Evolutionary conservation across 2,888 invertebrate species (phyloP), one percentile per base, ranked within the genome.

Genomic region (Hyposoter didymator): DNA sequence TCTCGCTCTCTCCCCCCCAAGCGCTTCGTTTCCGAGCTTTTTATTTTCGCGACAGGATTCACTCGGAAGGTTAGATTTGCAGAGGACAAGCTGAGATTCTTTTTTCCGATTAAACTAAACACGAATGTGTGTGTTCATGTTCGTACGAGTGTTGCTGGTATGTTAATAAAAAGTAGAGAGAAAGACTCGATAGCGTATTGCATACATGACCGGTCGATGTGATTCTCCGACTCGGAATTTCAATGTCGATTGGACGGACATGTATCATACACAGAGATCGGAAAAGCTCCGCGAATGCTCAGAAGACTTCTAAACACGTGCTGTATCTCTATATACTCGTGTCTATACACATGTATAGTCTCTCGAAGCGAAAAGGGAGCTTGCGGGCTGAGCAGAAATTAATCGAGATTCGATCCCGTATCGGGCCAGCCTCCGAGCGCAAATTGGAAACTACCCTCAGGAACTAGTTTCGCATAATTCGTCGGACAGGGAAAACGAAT

Each of bases 371-470:
- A 49, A 52, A 75, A 49, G 66, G 55, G 69, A 79, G 72, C 78
- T 85, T 82, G 82, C 82, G 75, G 82, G 81, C 80, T 80, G 86
- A 76, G 82, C 86, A 89, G 89, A 91, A 91, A 92, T 92, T 92
- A 92, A 92, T 92, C 90, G 92, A 89, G 90, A 90, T 90, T 91
- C 90, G 90, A 91, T 92, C 89, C 90, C 74, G 82, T 87, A 85
- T 89, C 89, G 81, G 81, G 47, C 84, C 90, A 88, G 89, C 89
- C 88, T 88, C 88, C 86, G 87, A 84, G 88, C 88, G 91, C 89
- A 92, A 92, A 92, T 92, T 92, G 92, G 91, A 91, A 91, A 91
- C 91, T 91, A 89, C 90, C 92, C 91, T 91, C 91, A 90, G 90
- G 90, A 91, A 91, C 91, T 92, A 90, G 91, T 90, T 91, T 90